These are phyloP conservation scores for Pelodiscus sinensis DNA, from an alignment of 2,113 vertebrate genomes.

Conservation along the genomic window DNA sequence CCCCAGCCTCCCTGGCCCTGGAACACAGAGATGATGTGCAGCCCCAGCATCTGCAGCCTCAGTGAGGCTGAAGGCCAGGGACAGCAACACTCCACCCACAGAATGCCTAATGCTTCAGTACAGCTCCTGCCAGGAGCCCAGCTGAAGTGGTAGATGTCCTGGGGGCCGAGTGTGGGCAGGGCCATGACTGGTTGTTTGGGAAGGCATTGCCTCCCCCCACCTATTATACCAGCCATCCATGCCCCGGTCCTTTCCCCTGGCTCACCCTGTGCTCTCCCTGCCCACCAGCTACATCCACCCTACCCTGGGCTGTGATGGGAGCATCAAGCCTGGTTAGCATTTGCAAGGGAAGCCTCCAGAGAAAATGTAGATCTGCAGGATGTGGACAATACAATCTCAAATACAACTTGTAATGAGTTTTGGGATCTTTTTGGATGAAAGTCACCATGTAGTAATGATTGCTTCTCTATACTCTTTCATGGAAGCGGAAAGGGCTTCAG, in stretches of 20 bases:
- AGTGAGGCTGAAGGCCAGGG: too few relatives aligned
- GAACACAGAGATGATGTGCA: too few relatives aligned
- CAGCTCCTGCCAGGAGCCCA: too few relatives aligned
- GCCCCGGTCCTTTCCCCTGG: not conserved
- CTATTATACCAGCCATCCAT: too few relatives aligned
- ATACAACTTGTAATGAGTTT: not conserved
- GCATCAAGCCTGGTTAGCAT: not conserved
- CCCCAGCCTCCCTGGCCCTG: too few relatives aligned
- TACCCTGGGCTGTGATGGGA: not conserved
- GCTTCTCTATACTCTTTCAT: not conserved
- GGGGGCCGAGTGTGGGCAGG: too few relatives aligned
- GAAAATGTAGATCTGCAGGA: not conserved
- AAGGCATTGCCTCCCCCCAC: too few relatives aligned
- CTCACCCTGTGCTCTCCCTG: not conserved
- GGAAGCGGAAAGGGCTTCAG: not conserved
- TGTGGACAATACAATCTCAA: not conserved
- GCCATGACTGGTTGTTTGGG: too few relatives aligned
- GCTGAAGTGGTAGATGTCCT: too few relatives aligned
- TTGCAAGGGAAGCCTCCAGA: not conserved
- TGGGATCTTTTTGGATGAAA: not conserved
- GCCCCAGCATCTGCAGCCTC: too few relatives aligned
- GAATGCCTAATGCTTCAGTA: too few relatives aligned
- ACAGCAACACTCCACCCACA: too few relatives aligned
- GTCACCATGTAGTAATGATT: not conserved
- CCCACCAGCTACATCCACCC: not conserved